These are phyloP conservation scores for Drosophila trapezifrons DNA, from an alignment of 1,140 invertebrate species.

Conservation along the genomic window DNA sequence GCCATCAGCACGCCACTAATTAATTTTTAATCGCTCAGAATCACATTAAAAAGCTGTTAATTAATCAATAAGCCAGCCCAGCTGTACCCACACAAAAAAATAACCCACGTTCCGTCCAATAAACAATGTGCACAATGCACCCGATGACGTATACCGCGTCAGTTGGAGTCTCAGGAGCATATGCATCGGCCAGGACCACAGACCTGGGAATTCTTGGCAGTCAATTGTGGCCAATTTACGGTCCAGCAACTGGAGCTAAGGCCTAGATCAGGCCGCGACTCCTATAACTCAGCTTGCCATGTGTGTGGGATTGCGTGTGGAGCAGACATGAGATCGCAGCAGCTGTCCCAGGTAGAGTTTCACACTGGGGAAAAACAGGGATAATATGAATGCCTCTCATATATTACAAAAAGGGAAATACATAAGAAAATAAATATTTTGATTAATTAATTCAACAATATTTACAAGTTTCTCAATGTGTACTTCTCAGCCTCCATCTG, in stretches of 20 bases:
- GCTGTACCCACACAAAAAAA: constrained; percentile 2
- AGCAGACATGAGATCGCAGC: constrained; percentile 52
- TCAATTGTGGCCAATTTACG: constrained; percentile 74
- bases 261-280: constrained; percentile 23
- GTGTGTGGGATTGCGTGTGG: constrained; percentile 66
- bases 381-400: too few relatives aligned
- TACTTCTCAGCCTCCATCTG: neutral
- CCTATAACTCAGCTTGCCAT: constrained; percentile 56
- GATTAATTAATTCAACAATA: neutral
- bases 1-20: constrained; percentile 29
- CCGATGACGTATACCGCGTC: constrained; percentile 30
- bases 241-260: constrained; percentile 59
- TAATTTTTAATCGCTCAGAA: constrained; percentile 40
- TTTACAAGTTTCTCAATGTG: neutral
- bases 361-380: constrained; percentile 9
- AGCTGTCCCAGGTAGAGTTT: constrained; percentile 23
- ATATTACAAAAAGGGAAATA: too few relatives aligned
- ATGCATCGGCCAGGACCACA: neutral
- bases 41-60: constrained; percentile 56
- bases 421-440: neutral
- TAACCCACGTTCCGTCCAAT: neutral
- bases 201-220: constrained; percentile 46
- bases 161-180: constrained; percentile 11
- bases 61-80: constrained; percentile 45
- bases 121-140: constrained; percentile 32